phyloP scores from a whole-genome alignment of 2,888 invertebrate genomes.

The Odontocerum albicorne region DNA sequence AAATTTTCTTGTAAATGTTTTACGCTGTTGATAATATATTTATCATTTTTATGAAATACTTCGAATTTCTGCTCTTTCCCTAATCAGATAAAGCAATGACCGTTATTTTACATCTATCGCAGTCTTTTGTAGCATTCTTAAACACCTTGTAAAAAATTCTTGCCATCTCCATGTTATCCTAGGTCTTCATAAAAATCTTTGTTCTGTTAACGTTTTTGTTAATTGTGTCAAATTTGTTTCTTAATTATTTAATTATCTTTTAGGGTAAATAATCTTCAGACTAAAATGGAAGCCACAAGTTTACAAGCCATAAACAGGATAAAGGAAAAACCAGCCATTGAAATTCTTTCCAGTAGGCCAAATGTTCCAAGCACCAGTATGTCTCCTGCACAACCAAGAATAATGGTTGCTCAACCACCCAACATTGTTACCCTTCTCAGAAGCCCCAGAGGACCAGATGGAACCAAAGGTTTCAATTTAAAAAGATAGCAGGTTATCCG shows the following conservation, averaged over 20 bases:
- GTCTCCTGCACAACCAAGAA: conserved; percentile 34
- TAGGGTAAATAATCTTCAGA: conserved; percentile 46
- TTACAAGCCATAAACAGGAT: conserved; percentile 40
- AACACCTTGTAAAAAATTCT: too few relatives aligned
- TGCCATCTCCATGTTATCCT: too few relatives aligned
- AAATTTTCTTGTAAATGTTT: too few relatives aligned
- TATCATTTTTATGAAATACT: too few relatives aligned
- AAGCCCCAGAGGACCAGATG: conserved; percentile 79
- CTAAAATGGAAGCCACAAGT: conserved; percentile 41
- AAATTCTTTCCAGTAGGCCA: conserved; percentile 44
- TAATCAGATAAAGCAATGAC: too few relatives aligned
- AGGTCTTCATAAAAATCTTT: too few relatives aligned
- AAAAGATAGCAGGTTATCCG: conserved; percentile 64
- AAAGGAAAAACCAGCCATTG: conserved; percentile 40
- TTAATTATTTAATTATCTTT: conserved; percentile 28
- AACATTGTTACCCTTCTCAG: conserved; percentile 64
- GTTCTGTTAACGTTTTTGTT: too few relatives aligned
- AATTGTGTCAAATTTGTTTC: too few relatives aligned
- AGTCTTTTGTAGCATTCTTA: too few relatives aligned
- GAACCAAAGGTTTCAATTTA: conserved; percentile 69
- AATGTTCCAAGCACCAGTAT: conserved; percentile 42
- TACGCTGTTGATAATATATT: too few relatives aligned
- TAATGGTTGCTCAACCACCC: conserved; percentile 50
- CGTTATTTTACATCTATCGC: too few relatives aligned
- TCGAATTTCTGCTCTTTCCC: too few relatives aligned